Evolutionary conservation across 2,888 invertebrate genomes (phyloP).

Genomic region (Acutogordius australiensis): DNA sequence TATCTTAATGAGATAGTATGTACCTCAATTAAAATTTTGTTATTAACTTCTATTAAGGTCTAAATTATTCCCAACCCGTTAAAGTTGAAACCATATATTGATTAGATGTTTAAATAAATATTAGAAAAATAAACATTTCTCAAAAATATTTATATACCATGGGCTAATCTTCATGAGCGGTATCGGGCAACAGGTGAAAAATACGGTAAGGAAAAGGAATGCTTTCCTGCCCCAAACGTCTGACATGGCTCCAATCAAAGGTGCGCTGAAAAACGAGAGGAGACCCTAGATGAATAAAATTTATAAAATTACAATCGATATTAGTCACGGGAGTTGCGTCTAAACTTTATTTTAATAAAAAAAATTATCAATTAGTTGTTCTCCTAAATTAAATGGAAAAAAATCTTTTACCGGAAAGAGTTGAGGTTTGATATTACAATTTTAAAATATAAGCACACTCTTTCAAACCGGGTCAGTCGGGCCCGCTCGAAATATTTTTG

Average conservation of each 20-base stretch:
- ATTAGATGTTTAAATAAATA: too few relatives aligned
- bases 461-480: too few relatives aligned
- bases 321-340: slow-evolving; percentile 4
- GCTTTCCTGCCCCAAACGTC: slow-evolving; percentile 96
- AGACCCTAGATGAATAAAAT: slow-evolving; percentile 37
- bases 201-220: slow-evolving; percentile 79
- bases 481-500: too few relatives aligned
- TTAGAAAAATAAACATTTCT: not conserved
- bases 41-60: too few relatives aligned
- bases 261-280: slow-evolving; percentile 81
- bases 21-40: too few relatives aligned
- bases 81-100: too few relatives aligned
- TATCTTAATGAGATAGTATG: too few relatives aligned
- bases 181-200: slow-evolving; percentile 92
- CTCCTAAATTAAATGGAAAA: too few relatives aligned
- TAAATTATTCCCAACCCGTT: too few relatives aligned
- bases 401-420: too few relatives aligned
- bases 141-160: slow-evolving; percentile 32
- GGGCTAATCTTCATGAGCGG: slow-evolving; percentile 95
- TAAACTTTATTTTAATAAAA: not conserved
- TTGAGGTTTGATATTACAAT: too few relatives aligned
- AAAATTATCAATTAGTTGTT: not conserved
- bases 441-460: too few relatives aligned
- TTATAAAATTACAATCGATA: not conserved
- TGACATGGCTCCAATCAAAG: slow-evolving; percentile 75